A percentile compares a stretch with the other conserved stretches of the same genome.
These are phyloP conservation scores for Nothoprocta perdicaria DNA, from an alignment of 2,113 vertebrate species.

Conservation along the genomic window DNA sequence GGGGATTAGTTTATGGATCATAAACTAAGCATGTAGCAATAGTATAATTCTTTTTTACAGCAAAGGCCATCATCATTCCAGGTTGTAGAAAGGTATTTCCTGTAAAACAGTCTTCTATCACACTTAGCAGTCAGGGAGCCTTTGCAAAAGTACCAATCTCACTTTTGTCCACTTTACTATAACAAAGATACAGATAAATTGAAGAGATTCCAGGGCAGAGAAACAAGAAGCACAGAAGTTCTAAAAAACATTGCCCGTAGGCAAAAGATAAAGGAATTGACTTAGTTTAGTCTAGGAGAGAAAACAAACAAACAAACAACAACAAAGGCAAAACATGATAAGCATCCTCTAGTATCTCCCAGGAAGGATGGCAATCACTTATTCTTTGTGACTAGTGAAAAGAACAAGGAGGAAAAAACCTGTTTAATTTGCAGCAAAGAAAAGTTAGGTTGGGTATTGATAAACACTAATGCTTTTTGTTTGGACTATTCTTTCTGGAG, in stretches of 20 bases:
- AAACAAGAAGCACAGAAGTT: background rate
- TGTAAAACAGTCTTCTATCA: background rate
- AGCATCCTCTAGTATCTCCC: constrained; percentile 12
- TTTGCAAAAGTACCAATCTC: rapidly evolving
- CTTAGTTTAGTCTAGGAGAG: background rate
- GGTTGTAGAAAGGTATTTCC: background rate
- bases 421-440: background rate
- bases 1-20: background rate
- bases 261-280: constrained; percentile 7
- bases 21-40: background rate
- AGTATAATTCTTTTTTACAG: background rate
- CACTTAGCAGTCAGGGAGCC: background rate
- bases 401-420: background rate
- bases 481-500: background rate
- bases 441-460: background rate
- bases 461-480: background rate
- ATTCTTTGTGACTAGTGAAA: background rate
- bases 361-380: constrained; percentile 23
- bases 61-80: background rate
- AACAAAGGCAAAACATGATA: background rate
- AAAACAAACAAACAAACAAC: background rate
- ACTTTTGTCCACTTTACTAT: background rate
- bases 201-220: background rate
- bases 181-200: background rate
- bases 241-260: background rate